A percentile compares a stretch with the other conserved stretches of the same genome.
phyloP scores from a whole-genome alignment of 2,797 vertebrate genomes.

The Ptychadena robeensis region DNA sequence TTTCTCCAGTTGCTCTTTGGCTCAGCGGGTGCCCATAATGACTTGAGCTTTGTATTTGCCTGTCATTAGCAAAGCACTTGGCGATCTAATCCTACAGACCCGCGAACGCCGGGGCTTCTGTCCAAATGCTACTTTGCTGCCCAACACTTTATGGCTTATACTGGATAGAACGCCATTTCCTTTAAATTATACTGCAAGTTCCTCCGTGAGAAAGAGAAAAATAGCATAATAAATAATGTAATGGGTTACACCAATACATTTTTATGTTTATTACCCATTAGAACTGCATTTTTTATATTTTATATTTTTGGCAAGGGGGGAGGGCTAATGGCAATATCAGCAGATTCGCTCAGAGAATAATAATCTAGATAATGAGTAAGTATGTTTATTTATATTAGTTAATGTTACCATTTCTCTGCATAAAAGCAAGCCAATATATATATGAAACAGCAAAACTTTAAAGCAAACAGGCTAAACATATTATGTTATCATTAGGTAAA shows the following conservation, averaged over 20 bases:
- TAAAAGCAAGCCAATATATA: too few species aligned
- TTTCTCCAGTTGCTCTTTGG: conserved; percentile 22
- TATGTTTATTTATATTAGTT: too few species aligned
- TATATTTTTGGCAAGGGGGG: too few species aligned
- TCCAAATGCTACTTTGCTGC: conserved; percentile 1
- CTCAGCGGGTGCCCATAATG: conserved; percentile 29
- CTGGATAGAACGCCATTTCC: neutral
- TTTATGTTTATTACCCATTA: neutral
- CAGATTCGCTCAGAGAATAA: too few species aligned
- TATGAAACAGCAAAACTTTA: too few species aligned
- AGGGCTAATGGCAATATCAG: too few species aligned
- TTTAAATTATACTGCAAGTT: conserved; percentile 16
- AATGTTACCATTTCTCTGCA: too few species aligned
- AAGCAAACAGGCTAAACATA: too few species aligned
- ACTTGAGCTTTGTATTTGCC: conserved; percentile 15
- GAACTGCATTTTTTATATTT: neutral
- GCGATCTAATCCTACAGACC: conserved; percentile 21
- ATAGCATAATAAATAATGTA: conserved; percentile 15
- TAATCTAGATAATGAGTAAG: neutral
- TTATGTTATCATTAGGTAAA: too few species aligned
- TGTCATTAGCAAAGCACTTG: conserved; percentile 41
- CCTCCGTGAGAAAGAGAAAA: conserved; percentile 7
- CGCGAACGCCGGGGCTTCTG: neutral
- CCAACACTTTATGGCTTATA: conserved; percentile 32
- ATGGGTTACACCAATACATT: neutral